Evolutionary conservation across 2,888 invertebrate genomes (phyloP), one percentile per base, ranked within the genome.

Genomic region (Pristionchus fissidentatus): DNA sequence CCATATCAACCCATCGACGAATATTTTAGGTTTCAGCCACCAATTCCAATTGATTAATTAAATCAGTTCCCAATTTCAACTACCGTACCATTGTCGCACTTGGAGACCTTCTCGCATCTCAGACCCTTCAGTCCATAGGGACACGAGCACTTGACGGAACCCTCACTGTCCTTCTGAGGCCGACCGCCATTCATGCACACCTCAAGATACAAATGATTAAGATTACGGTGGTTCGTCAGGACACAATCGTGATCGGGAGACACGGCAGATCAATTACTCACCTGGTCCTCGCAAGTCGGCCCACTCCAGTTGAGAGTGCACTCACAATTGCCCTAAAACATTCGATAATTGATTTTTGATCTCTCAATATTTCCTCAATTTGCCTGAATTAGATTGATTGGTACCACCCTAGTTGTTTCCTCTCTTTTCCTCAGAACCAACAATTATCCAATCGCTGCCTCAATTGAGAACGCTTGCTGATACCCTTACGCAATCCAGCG

Each of bases 11-110:
- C n/a, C n/a, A n/a, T n/a, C n/a, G n/a, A n/a, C n/a, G n/a, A n/a
- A n/a, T n/a, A n/a, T n/a, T n/a, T n/a, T n/a, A n/a, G n/a, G n/a
- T n/a, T n/a, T n/a, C n/a, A n/a, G n/a, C n/a, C n/a, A n/a, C n/a
- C n/a, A n/a, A n/a, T n/a, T n/a, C n/a, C 10, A 49, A 49, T 49
- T 13, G 49, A 19, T 13, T 13, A 49, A 7, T 35, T 57, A 26
- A 43, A 79, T 41, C 26, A 22, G 29, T 29, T 15, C 8, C n/a
- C 8, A 55, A 8, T 41, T 13, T 49, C 19, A 57, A 41, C 29
- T 81, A 83, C 73, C 35, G 83, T 73, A 83, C 73, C 81, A 81
- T 81, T 81, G 10, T 81, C 66, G 73, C 83, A 83, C 49, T 73
- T 41, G 55, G 83, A 52, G 38, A 22, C 38, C 55, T 29, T 26